Conservation (phyloP, 2,113 vertebrate genomes). For the Gila orcuttii region DNA sequence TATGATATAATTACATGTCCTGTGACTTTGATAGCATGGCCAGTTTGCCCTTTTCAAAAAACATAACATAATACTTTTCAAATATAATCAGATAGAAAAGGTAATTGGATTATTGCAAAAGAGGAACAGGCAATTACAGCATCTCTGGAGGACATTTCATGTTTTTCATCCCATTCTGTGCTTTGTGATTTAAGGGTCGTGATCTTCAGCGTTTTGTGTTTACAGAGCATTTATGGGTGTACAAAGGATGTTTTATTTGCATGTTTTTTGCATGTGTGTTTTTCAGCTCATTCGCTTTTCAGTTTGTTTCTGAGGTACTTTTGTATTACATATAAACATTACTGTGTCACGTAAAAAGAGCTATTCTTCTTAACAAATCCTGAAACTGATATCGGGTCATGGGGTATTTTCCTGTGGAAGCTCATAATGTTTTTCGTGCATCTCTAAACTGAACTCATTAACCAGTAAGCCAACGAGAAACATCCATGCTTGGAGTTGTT, state of each 20-base stretch:
- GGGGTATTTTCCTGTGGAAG: constrained; percentile 27
- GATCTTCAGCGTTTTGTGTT: constrained; percentile 32
- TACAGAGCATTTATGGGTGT: not conserved
- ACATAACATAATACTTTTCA: constrained; percentile 43
- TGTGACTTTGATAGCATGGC: constrained; percentile 44
- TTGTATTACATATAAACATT: constrained; percentile 17
- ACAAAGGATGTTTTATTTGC: not conserved
- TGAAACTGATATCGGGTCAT: constrained; percentile 3
- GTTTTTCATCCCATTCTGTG: constrained; percentile 33
- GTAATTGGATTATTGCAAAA: constrained; percentile 55
- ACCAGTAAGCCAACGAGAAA: constrained; percentile 19
- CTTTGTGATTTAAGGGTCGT: constrained; percentile 32
- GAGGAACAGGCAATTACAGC: constrained; percentile 41
- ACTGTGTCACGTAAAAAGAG: constrained; percentile 6
- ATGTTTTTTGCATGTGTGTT: not conserved
- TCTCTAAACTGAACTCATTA: constrained; percentile 36
- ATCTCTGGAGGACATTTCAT: constrained; percentile 43
- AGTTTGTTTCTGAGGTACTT: not conserved
- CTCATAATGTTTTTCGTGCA: constrained; percentile 19
- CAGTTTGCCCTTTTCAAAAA: constrained; percentile 56
- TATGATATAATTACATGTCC: constrained; percentile 42
- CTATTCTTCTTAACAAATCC: constrained; percentile 21
- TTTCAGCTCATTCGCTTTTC: not conserved
- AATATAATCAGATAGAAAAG: constrained; percentile 51
- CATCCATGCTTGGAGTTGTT: not conserved